phyloP scores from a whole-genome alignment of 2,888 invertebrate species.

The Agrotis clavis region DNA sequence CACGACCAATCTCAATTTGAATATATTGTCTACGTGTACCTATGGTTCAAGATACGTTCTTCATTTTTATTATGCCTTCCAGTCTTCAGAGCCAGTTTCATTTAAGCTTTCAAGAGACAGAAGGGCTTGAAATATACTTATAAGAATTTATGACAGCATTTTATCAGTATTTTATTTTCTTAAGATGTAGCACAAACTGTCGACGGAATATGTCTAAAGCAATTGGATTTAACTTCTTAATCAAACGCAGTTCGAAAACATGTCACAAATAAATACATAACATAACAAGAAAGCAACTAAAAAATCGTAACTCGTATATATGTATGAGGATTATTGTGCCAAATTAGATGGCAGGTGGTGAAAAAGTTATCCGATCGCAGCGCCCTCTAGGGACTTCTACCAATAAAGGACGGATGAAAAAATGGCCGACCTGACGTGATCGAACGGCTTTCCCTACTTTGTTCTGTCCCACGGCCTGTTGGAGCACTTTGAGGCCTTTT shows the following conservation, averaged over 20 bases:
- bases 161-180: neutral
- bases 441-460: constrained; percentile 36
- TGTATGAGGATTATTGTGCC: constrained; percentile 80
- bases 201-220: neutral
- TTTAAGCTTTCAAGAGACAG: neutral
- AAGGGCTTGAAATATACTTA: neutral
- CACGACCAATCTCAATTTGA: constrained; percentile 58
- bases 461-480: constrained; percentile 32
- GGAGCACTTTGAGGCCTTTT: constrained; percentile 27
- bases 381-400: constrained; percentile 61
- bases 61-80: constrained; percentile 33
- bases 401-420: constrained; percentile 62
- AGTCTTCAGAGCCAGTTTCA: constrained; percentile 1
- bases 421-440: constrained; percentile 59
- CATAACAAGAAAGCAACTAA: constrained; percentile 51
- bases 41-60: constrained; percentile 29
- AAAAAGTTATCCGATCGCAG: constrained; percentile 65
- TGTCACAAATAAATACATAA: constrained; percentile 22
- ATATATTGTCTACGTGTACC: constrained; percentile 49
- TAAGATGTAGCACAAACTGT: neutral
- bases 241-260: neutral
- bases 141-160: neutral
- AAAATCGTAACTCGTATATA: constrained; percentile 78
- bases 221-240: neutral
- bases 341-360: constrained; percentile 83